These are phyloP conservation scores for Lutraria lutraria DNA, from an alignment of 2,888 invertebrate genomes.

Conservation along the genomic window DNA sequence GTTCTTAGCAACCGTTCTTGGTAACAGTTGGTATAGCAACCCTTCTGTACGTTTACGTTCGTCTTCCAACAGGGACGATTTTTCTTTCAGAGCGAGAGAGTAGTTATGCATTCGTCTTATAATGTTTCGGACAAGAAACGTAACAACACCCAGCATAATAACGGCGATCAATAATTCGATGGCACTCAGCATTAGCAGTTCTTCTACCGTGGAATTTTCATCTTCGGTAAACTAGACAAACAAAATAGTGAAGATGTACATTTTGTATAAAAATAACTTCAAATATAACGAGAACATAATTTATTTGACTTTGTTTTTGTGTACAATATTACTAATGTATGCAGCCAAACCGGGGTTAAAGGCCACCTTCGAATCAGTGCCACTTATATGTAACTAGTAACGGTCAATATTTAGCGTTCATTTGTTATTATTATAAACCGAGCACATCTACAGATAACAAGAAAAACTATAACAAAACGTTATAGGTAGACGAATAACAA, in stretches of 20 bases:
- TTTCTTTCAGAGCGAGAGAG: slow-evolving; percentile 49
- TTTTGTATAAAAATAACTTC: not conserved
- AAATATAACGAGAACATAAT: too few species aligned
- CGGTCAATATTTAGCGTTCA: too few species aligned
- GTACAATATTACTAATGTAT: too few species aligned
- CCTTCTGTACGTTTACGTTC: slow-evolving; percentile 65
- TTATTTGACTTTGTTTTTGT: too few species aligned
- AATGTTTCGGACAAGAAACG: slow-evolving; percentile 57
- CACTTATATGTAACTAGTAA: too few species aligned
- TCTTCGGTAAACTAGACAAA: slow-evolving; percentile 33
- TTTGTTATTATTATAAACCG: too few species aligned
- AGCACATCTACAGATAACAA: too few species aligned
- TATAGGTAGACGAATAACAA: too few species aligned
- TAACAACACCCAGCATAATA: slow-evolving; percentile 50
- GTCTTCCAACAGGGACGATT: slow-evolving; percentile 62
- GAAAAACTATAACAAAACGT: too few species aligned
- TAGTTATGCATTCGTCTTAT: slow-evolving; percentile 63
- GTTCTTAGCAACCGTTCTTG: slow-evolving; percentile 64
- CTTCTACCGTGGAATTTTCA: slow-evolving; percentile 37
- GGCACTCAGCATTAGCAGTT: slow-evolving; percentile 38
- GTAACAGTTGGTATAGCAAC: slow-evolving; percentile 69
- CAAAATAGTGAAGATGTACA: not conserved
- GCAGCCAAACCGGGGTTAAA: too few species aligned
- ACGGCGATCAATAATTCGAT: slow-evolving; percentile 58
- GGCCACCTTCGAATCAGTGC: too few species aligned